Percentiles rank a stretch among this genome's conserved stretches.
These are phyloP conservation scores for Drosophila fulvimacula DNA, from an alignment of 2,888 invertebrate genomes.

Conservation along the genomic window DNA sequence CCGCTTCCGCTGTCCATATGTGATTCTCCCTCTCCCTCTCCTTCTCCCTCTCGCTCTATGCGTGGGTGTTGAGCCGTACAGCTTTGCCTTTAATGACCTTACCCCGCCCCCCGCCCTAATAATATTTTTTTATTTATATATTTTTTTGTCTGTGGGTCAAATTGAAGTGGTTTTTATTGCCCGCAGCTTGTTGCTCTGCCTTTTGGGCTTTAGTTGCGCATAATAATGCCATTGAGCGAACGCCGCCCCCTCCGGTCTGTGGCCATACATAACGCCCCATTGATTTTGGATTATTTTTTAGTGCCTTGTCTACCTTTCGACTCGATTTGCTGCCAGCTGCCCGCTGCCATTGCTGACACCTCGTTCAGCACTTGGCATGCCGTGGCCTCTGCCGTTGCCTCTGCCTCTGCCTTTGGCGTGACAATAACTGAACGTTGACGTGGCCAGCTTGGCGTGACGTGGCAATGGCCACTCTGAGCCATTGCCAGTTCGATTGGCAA, in stretches of 20 bases:
- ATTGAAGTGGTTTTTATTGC: conserved; percentile 80
- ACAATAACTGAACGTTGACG: conserved; percentile 56
- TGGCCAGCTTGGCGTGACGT: conserved; percentile 48
- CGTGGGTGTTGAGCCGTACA: conserved; percentile 14
- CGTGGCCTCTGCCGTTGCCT: not conserved
- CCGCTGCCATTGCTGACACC: not conserved
- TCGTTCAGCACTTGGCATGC: not conserved
- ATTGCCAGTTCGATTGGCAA: not conserved
- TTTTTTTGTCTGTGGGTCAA: conserved; percentile 66
- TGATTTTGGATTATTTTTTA: conserved; percentile 80
- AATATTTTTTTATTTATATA: conserved; percentile 22
- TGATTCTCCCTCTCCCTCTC: conserved; percentile 11
- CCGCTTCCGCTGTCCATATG: conserved; percentile 76
- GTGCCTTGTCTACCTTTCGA: conserved; percentile 71
- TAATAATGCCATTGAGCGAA: conserved; percentile 72
- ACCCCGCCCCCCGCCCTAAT: conserved; percentile 42
- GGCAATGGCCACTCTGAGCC: conserved; percentile 18
- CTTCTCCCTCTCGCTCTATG: not conserved
- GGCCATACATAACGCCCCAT: conserved; percentile 75
- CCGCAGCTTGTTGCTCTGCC: conserved; percentile 73
- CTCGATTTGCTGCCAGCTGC: conserved; percentile 35
- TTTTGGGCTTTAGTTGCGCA: conserved; percentile 71
- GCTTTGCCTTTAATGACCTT: conserved; percentile 73
- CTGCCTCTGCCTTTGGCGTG: conserved; percentile 40
- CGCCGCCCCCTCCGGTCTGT: not conserved